Evolutionary conservation across 2,888 invertebrate genomes (phyloP), one percentile per base, ranked within the genome.

Genomic region (Megalurothrips usitatus): DNA sequence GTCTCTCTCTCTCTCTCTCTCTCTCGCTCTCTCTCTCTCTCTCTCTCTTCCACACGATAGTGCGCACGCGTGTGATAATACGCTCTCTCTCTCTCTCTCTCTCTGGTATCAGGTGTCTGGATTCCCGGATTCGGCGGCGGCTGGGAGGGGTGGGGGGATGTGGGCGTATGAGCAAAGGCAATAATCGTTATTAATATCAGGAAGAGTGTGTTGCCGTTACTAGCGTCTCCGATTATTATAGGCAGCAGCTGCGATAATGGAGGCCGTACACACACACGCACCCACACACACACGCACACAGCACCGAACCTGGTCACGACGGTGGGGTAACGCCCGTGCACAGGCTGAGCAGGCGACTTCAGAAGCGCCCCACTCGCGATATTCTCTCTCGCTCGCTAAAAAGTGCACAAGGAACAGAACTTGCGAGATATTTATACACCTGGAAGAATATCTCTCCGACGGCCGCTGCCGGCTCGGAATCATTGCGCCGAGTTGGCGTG

Each of bases 131-230:
- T 75, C 68, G 26, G 68, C 68, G 58, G 3, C 3, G 34, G 58
- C 58, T 11, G 34, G 34, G 34, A 43, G 34, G 34, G 6, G 34
- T 43, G 34, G 6, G 34, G 3, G 34, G 34, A 6, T n/a, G n/a
- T n/a, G 34, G 34, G 6, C 34, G 34, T 43, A 43, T 4, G 34
- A 43, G 34, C 34, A 43, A 43, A 43, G 23, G 68, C 68, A 75
- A 75, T 75, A 75, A 75, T 12, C 68, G 68, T 75, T 75, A 75
- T 75, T 23, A 75, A 75, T 26, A 26, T 75, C 68, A 26, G 68
- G 34, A 23, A 75, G 68, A 75, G 68, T 75, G 26, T 26, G 68
- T 26, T 23, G 68, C 68, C 19, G 6, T 17, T 75, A 75, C 23
- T 75, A 75, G 68, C 68, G 26, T 23, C 68, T n/a, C 26, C 68